Evolutionary conservation across 2,113 vertebrate genomes (phyloP), one percentile per base, ranked within the genome.

Genomic region (Cromileptes altivelis): DNA sequence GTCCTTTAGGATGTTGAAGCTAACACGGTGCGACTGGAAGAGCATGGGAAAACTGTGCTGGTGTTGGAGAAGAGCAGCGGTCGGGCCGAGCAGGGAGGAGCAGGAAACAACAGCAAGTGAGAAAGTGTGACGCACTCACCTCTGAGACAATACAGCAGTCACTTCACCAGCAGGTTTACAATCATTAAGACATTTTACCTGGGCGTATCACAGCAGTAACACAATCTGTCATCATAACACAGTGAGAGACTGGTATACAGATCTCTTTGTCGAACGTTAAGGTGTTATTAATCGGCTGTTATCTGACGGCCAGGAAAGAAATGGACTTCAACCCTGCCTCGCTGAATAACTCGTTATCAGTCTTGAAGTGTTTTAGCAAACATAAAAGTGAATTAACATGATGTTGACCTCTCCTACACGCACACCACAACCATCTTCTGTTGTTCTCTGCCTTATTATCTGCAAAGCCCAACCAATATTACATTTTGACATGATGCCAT

Each of bases 11-110:
- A 99, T 3, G 97, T 99, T 61, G 98, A 99, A 81, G 98, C 98
- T 0, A 99, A 99, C 82, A 99, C 97, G 0, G 95, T 99, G 90
- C 94, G 97, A 15, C 95, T 99, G 70, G 97, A 99, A 78, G 98
- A 99, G 72, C 98, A 99, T 0, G 97, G 97, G 3, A 97, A 96
- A 88, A 96, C 97, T 23, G 98, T 99, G 25, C 89, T 99, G 42
- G 96, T 99, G 63, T 89, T 99, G 85, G 98, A 99, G 93, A 97
- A 96, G 90, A 95, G 95, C 65, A 94, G 93, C 3, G 64, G 91
- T 0, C 87, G 92, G 6, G 50, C 88, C 3, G 85, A 89, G 30
- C 96, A 94, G 47, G 90, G 96, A 80, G 94, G 95, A 89, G 95
- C 95, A 78, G 96, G 95, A 82, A 96, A 86, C 88, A 80, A 42